Evolutionary conservation across 2,888 invertebrate genomes (phyloP).

Genomic region (Pharmacophagus antenor): DNA sequence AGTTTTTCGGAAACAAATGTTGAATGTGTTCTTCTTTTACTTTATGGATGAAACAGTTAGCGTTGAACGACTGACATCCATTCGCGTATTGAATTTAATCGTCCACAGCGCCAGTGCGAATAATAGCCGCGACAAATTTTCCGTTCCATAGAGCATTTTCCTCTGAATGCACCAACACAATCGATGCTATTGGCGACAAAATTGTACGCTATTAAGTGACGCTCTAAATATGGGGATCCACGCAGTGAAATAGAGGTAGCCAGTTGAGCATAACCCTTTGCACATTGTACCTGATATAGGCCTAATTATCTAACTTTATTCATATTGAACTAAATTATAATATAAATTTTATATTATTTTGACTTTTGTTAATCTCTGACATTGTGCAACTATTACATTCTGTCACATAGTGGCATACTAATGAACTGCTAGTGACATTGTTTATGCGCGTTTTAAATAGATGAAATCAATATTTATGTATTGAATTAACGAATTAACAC

Average conservation of each 20-base stretch:
- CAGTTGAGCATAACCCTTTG: constrained; percentile 59
- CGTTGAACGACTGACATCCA: constrained; percentile 43
- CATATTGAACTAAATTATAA: constrained; percentile 10
- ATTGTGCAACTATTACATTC: not conserved
- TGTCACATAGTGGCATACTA: not conserved
- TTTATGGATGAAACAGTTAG: constrained; percentile 38
- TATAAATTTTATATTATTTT: constrained; percentile 5
- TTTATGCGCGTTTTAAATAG: not conserved
- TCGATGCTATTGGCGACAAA: constrained; percentile 72
- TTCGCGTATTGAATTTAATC: constrained; percentile 70
- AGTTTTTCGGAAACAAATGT: too few relatives aligned
- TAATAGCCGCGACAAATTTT: constrained; percentile 77
- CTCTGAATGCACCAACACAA: constrained; percentile 76
- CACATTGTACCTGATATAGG: constrained; percentile 43
- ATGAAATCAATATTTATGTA: too few relatives aligned
- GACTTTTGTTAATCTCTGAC: constrained; percentile 9
- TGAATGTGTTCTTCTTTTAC: constrained; percentile 30
- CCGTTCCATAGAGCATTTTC: constrained; percentile 75
- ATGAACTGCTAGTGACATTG: not conserved
- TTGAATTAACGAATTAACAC: too few relatives aligned
- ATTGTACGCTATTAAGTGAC: constrained; percentile 77
- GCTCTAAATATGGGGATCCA: constrained; percentile 74
- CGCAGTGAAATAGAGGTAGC: constrained; percentile 59
- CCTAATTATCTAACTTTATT: constrained; percentile 33
- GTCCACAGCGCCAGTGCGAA: constrained; percentile 71